phyloP scores from a whole-genome alignment of 2,797 vertebrate species.

The Hyperoplus immaculatus region DNA sequence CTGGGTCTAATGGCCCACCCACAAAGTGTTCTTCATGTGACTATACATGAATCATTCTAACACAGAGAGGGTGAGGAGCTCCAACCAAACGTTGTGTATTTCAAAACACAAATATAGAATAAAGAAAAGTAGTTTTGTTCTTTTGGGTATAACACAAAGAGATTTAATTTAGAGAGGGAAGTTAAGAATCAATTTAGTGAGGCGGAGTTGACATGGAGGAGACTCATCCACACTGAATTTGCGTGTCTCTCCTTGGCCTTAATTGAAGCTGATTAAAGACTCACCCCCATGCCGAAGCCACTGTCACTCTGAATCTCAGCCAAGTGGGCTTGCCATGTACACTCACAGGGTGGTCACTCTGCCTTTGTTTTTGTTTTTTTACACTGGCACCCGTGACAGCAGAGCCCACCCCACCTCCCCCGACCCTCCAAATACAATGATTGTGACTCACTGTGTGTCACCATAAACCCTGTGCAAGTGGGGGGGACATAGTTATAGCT shows the following conservation, averaged over 20 bases:
- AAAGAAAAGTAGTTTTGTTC: slow-evolving; percentile 1
- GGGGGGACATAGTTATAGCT: slow-evolving; percentile 28
- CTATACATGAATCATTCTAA: slow-evolving; percentile 71
- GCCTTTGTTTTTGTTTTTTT: slow-evolving; percentile 80
- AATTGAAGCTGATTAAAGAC: slow-evolving; percentile 85
- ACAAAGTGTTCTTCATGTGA: slow-evolving; percentile 54
- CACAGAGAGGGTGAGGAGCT: slow-evolving; percentile 35
- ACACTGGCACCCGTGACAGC: slow-evolving; percentile 68
- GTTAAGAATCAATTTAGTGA: background rate
- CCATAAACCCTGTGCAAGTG: slow-evolving; percentile 40
- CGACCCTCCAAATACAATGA: slow-evolving; percentile 56
- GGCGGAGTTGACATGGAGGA: slow-evolving; percentile 31
- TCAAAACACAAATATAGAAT: slow-evolving; percentile 13
- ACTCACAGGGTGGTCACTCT: slow-evolving; percentile 82
- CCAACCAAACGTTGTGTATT: slow-evolving; percentile 44
- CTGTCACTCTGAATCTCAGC: slow-evolving; percentile 81
- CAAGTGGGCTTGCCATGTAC: slow-evolving; percentile 65
- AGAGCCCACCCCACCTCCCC: slow-evolving; percentile 43
- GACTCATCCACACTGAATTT: slow-evolving; percentile 51
- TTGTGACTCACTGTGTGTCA: slow-evolving; percentile 79
- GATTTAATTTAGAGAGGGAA: slow-evolving; percentile 1
- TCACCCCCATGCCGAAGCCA: slow-evolving; percentile 73
- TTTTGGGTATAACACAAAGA: slow-evolving; percentile 12
- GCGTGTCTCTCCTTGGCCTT: slow-evolving; percentile 77
- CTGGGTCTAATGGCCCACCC: slow-evolving; percentile 74